Base-by-base conservation (phyloP, 2,797 vertebrate genomes). In the Jordanella pulchra region DNA sequence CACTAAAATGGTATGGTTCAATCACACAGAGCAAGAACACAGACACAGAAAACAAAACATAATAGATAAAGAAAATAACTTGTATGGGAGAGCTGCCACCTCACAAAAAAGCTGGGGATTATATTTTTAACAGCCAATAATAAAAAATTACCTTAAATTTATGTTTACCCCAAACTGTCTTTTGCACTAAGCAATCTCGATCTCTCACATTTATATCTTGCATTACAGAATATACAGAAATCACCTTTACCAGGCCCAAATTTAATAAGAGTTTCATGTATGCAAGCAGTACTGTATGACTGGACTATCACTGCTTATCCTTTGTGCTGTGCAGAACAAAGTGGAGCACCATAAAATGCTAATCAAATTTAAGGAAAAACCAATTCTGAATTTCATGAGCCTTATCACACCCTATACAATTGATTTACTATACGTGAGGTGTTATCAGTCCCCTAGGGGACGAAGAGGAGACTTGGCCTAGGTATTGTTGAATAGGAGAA, bases 341-440 rank as follows among this genome's bases (percentile, higher is more conserved):
- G 85, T 82, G 77, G 71, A 85, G 84, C 77, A 67, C 76, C 78
- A 64, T 86, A 77, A 91, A 93, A 90, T 91, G 73, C 84, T 91
- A 91, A 93, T 92, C 89, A 90, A 91, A 91, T 92, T 89, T 89
- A 79, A 47, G 68, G 84, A 83, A 69, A 84, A 90, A 82, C 77
- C 82, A 87, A 86, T 92, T 92, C 84, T 75, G 76, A 86, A 91
- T 91, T 92, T 72, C 85, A 79, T 88, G 86, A 88, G 84, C 78
- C 77, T 89, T 88, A 87, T 89, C 87, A 89, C 66, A 69, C 53
- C 66, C 76, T 71, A 88, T 89, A 87, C 89, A 74, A 82, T 89
- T 79, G 85, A 88, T 89, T 87, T 77, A 50, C 84, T 85, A 80
- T 87, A 75, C 84, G 86, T 77, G 75, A 88, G 85, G 86, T 87